Evolutionary conservation across 23 tunicate genomes (phyloP), one percentile per base, ranked within the genome.

Genomic region (Halocynthia aurantium): DNA sequence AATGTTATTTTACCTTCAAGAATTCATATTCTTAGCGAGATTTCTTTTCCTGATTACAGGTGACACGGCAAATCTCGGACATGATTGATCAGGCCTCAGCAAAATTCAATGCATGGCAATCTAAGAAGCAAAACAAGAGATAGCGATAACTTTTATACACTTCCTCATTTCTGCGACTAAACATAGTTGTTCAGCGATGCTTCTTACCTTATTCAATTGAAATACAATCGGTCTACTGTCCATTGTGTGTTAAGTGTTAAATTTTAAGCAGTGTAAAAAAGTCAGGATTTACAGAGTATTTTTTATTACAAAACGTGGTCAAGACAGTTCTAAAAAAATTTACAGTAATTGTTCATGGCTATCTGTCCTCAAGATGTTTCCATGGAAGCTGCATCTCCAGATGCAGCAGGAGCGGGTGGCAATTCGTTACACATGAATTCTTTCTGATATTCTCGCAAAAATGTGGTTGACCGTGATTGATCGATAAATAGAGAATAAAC

Each of bases 401-500:
- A 20, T 15, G 70, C 81, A 7, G 58, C 87, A 31, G 44, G 44
- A 4, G 44, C 4, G 44, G 44, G 44, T 8, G 76, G 53, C 82
- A 94, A 13, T 40, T 88, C 88, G 60, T 79, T 85, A 69, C 81
- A 88, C 86, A 94, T 84, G 71, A 94, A 94, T 60, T 94, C 91
- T 53, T 94, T 75, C 61, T 88, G 91, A 61, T 82, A 96, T 83
- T 96, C 99, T 56, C 86, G 82, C 62, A 96, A 86, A 86, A 83
- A 96, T 7, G 91, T 83, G 67, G 99, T 96, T 31, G 99, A 96
- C 6, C 99, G 87, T 0, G 85, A 80, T 64, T 96, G 96, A 71
- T 96, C 99, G 44, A 89, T 83, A 76, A 96, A 96, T 51, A 96
- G 77, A 20, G 88, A 78, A 77, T 96, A 96, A 12, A 86, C 91